Percentiles rank a stretch among this genome's conserved stretches.
Evolutionary conservation across 2,888 invertebrate species (phyloP).

Genomic region (Lycophotia porphyrea): DNA sequence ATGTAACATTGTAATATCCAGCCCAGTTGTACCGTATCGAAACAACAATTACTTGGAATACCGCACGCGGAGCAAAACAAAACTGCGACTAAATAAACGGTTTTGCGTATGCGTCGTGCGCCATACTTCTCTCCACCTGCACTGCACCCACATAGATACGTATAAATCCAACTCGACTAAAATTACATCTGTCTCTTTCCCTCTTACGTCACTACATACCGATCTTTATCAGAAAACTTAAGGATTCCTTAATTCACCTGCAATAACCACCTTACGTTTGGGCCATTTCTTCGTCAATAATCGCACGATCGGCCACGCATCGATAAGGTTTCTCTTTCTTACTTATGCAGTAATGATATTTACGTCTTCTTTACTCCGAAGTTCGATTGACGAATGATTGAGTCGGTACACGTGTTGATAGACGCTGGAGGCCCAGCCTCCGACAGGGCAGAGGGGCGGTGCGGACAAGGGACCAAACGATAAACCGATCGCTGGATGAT

Average conservation of each 20-base stretch:
- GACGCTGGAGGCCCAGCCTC: conserved; percentile 79
- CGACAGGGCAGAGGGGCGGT: conserved; percentile 72
- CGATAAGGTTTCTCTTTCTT: conserved; percentile 78
- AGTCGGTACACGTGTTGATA: conserved; percentile 81
- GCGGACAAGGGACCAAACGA: conserved; percentile 66
- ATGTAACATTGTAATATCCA: conserved; percentile 68
- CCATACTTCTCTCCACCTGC: conserved; percentile 76
- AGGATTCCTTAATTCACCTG: conserved; percentile 76
- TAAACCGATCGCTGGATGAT: conserved; percentile 55
- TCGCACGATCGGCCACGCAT: conserved; percentile 73
- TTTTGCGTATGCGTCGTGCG: conserved; percentile 76
- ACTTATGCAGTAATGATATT: conserved; percentile 71
- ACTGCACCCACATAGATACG: conserved; percentile 65
- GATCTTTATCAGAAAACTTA: conserved; percentile 73
- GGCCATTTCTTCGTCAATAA: conserved; percentile 80
- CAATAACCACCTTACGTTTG: conserved; percentile 80
- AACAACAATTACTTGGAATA: conserved; percentile 81
- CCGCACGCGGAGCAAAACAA: conserved; percentile 80
- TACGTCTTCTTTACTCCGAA: conserved; percentile 81
- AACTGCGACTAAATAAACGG: conserved; percentile 80
- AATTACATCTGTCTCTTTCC: conserved; percentile 77
- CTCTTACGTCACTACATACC: conserved; percentile 70
- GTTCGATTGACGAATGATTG: conserved; percentile 87
- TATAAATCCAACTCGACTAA: conserved; percentile 74
- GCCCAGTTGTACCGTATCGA: conserved; percentile 78